Evolutionary conservation across 2,888 invertebrate species (phyloP), one percentile per base, ranked within the genome.

Genomic region (Leptinotarsa juncta): DNA sequence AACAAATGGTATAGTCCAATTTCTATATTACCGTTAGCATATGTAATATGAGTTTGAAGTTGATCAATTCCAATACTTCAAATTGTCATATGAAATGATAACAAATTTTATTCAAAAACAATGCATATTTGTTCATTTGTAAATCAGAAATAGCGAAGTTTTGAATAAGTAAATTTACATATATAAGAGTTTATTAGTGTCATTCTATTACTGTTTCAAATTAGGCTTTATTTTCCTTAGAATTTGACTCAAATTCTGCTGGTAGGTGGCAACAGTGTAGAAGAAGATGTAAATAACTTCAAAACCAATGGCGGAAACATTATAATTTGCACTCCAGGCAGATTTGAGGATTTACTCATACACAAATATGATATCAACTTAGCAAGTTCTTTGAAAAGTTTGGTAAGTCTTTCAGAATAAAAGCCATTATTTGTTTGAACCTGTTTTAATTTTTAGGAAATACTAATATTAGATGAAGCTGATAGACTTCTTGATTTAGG

Each of bases 401-500:
- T 97, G 90, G 95, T 95, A 88, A 88, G 88, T 86, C 65, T 48
- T 15, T 51, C 48, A 60, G 16, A 14, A 53, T 51, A 4, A 49
- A 23, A 42, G 15, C 3, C 15, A 60, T 60, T 14, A 15, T 60
- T 60, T 60, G 23, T 51, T 55, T 23, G 53, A 71, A 60, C 42
- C 42, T 10, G 42, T n/a, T 53, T 72, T 57, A 49, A 32, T 51
- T 81, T 80, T 48, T 83, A 95, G 93, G 98, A 99, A 88, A 90
- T 99, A 60, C 88, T 99, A 51, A 93, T 99, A 1, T 89, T 99
- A 32, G 99, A 99, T 86, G 99, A 99, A 90, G 99, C 99, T 0
- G 99, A 99, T 88, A 92, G 97, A 65, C 90, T 99, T 15, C 89
- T 99, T 48, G 98, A 98, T 86, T 90, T 98, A 78, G 98, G 98